Evolutionary conservation across 2,888 invertebrate genomes (phyloP), one percentile per base, ranked within the genome.

Genomic region (Drosophila monieri): DNA sequence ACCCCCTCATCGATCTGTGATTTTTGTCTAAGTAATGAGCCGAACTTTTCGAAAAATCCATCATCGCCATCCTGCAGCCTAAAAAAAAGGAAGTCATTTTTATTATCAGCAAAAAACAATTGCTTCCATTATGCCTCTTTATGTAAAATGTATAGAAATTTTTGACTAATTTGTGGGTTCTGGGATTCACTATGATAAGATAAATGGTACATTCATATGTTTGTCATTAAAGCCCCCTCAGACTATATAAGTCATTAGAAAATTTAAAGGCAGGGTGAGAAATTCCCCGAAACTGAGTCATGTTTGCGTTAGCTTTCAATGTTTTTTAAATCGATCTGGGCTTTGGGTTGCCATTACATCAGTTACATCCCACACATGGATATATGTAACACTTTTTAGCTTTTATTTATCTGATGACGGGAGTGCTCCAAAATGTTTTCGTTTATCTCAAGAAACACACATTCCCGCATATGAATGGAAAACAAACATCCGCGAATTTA

Each of bases 11-110:
- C 89, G 74, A 95, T 93, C 23, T 93, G 93, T 0, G 94, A 94
- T 71, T 92, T 93, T 88, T 95, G 95, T 55, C 94, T 93, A 58
- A 96, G 91, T 52, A 96, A 92, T 0, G 95, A 95, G 0, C 96
- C 96, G 81, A 96, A 95, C 87, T 95, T 95, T 90, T 96, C 96
- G 89, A 97, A 96, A 91, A 96, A 96, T 52, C 96, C 95, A 78
- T 95, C 96, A 90, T 96, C 96, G 15, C 95, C 93, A 92, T 96
- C 95, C 92, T 96, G 96, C 74, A 96, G 60, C 46, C 89, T 89
- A 35, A 47, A 18, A 30, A 6, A 25, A 41, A 18, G 18, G n/a
- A n/a, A 18, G 9, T 6, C 9, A 41, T n/a, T 9, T 2, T 39
- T 39, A 35, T n/a, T 6, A 35, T 6, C 14, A 35, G 35, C n/a